phyloP scores from a whole-genome alignment of 2,888 invertebrate genomes.

The Drosophila subsilvestris region DNA sequence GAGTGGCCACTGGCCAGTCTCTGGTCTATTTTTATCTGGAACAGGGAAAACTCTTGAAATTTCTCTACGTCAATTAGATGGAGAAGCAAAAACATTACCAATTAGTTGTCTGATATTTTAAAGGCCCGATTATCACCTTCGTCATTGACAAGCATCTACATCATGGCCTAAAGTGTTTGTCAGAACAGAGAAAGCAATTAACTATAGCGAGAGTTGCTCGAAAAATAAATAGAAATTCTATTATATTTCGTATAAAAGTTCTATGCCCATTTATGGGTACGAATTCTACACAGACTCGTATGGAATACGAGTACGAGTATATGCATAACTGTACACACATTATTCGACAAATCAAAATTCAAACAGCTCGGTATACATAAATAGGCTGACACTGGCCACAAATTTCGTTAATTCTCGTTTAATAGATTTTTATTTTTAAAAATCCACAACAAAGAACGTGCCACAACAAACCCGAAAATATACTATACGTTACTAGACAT shows the following conservation, averaged over 20 bases:
- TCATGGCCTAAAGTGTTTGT: slow-evolving; percentile 20
- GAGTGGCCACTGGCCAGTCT: background rate
- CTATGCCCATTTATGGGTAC: background rate
- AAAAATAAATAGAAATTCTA: background rate
- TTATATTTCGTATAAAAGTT: background rate
- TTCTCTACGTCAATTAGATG: background rate
- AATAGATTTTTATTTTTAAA: slow-evolving; percentile 42
- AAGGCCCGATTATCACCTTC: slow-evolving; percentile 23
- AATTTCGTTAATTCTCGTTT: slow-evolving; percentile 37
- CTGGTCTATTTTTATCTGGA: slow-evolving; percentile 19
- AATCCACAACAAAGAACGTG: slow-evolving; percentile 18
- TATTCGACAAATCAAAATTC: slow-evolving; percentile 7
- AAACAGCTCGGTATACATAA: slow-evolving; percentile 18
- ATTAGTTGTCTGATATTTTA: slow-evolving; percentile 4
- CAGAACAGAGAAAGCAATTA: slow-evolving; percentile 27
- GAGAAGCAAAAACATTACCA: background rate
- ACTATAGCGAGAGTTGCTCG: slow-evolving; percentile 4
- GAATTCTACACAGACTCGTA: background rate
- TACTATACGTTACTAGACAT: slow-evolving; percentile 20
- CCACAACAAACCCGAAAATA: slow-evolving; percentile 18
- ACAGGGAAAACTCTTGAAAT: background rate
- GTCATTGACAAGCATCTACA: slow-evolving; percentile 4
- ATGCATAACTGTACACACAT: background rate
- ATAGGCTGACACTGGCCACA: slow-evolving; percentile 9
- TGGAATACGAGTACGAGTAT: background rate